Evolutionary conservation across 2,113 vertebrate genomes (phyloP), one percentile per base, ranked within the genome.

Genomic region (Ophiodon elongatus): DNA sequence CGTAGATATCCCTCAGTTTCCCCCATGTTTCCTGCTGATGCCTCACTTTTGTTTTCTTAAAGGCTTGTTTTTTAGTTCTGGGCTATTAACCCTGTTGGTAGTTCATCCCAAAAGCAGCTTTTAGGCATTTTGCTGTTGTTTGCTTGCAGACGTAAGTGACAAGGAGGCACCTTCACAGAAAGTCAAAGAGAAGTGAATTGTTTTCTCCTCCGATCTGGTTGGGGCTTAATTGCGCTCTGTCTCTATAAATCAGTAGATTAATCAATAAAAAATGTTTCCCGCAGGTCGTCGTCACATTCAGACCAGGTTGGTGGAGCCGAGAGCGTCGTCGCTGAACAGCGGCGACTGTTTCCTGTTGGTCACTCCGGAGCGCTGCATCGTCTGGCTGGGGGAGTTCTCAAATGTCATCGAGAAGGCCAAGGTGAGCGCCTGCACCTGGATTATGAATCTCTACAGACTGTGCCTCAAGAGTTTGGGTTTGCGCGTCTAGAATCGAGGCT

Each of bases 381-480:
- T 97, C 76, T 99, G 98, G 98, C 94, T 97, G 0, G 98, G 98
- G 91, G 98, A 99, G 93, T 99, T 99, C 86, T 95, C 98, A n/a
- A 99, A 99, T 29, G 97, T 99, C 92, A 99, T 99, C 23, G 98
- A 99, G 91, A 98, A 96, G 91, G 97, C 98, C 0, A 99, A 99
- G 96, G 98, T 98, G 86, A 86, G 95, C 39, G 21, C 15, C 27
- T 17, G 25, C 17, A 52, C 39, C 4, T 29, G 10, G 25, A 3
- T 73, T 27, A 0, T 8, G 25, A 35, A 31, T 56, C 11, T 17
- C 25, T 7, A 70, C 17, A 64, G 19, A 37, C 45, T 27, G 37
- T 1, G 19, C 19, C 56, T 19, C 9, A 21, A 27, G 52, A 66
- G 68, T 1, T 72, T 33, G 25, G 6, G 5, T 43, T 15, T 41